Conservation (phyloP, 2,797 vertebrate genomes). For the Alectoris magna region DNA sequence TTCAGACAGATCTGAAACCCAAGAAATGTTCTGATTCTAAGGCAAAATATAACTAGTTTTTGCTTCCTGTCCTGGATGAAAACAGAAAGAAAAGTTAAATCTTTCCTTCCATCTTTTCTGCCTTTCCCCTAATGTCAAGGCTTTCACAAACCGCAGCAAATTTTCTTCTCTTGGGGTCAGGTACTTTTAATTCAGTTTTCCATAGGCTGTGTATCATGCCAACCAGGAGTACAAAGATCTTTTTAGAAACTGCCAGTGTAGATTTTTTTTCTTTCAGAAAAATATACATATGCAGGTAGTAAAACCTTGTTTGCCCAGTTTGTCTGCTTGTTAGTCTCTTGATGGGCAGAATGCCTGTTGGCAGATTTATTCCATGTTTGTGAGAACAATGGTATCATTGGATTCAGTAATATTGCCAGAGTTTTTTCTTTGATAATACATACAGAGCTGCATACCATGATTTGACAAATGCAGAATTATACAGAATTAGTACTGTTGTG, state of each 20-base stretch:
- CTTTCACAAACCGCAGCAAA: background rate
- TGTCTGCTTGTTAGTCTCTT: background rate
- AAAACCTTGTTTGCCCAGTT: background rate
- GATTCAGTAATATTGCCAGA: background rate
- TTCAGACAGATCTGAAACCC: background rate
- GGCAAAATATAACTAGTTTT: background rate
- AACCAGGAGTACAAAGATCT: background rate
- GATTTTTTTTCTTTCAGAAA: background rate
- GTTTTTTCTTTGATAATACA: background rate
- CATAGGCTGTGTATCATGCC: background rate
- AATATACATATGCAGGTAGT: accelerated
- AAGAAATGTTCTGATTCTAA: background rate
- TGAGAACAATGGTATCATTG: background rate
- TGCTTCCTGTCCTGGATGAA: background rate
- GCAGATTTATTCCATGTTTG: background rate
- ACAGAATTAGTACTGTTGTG: background rate
- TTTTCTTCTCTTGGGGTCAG: background rate
- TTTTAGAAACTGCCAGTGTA: background rate
- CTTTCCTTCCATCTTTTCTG: background rate
- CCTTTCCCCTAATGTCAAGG: background rate
- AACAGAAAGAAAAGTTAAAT: background rate
- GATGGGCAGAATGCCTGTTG: background rate
- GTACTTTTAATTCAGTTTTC: background rate
- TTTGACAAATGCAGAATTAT: background rate
- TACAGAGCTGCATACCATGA: background rate